Base-by-base conservation (phyloP, 2,888 invertebrate species). In the Sarcophaga subvicina region DNA sequence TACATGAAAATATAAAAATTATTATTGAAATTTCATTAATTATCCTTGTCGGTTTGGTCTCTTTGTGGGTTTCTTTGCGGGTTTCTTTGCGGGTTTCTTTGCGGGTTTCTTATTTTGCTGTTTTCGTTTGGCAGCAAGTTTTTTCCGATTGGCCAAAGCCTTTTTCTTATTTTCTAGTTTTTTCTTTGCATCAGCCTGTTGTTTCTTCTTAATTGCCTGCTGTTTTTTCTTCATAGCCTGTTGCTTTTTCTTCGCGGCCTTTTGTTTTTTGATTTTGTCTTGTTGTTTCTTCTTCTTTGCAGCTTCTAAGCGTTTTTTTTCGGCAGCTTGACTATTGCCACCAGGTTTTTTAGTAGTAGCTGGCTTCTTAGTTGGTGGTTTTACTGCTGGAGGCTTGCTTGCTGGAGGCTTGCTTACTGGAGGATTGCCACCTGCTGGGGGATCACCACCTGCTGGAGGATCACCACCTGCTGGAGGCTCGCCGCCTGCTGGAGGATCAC, bases 371-470 rank as follows among this genome's bases (percentile, higher is more conserved):
- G 22, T 0, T 22, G 22, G 22, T 1, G 22, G 22, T 1, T 1
- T 1, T 1, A 1, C 22, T 22, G 1, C 22, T 22, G 22, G 1
- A 22, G 22, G 22, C 1, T 22, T 1, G 1, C 0, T 1, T 22
- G 22, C 1, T 22, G 22, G 22, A 22, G 22, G 22, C 1, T 1
- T 1, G 22, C 1, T 1, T 22, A 0, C 11, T 25, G 63, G 12
- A 25, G 49, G 14, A 0, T 37, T 1, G 0, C 10, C 69, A 37
- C 37, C 59, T 25, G 17, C 17, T 14, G 71, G 6, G 62, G 12
- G 17, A 8, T 5, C 8, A 0, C 14, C 60, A 14, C 3, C 62
- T 37, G 25, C 49, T 8, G 12, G n/a, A 37, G 11, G 47, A 14
- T n/a, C 22, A 0, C 22, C 69, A 20, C 14, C 59, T 17, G 25